Base-by-base conservation (phyloP, 2,888 invertebrate genomes). In the Blastobasis adustella region DNA sequence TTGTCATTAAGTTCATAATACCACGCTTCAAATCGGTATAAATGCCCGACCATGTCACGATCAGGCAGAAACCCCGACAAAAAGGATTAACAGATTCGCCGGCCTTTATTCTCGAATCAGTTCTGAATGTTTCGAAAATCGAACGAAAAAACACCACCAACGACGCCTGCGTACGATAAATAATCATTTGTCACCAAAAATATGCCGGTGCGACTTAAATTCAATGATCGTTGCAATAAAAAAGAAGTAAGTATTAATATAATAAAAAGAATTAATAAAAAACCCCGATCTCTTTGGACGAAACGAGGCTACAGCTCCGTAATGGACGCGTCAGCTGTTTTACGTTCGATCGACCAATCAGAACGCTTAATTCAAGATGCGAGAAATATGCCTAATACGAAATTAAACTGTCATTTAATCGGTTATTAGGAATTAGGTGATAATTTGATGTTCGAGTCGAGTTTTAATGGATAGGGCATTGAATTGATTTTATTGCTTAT, bases 201-300 rank as follows among this genome's bases (percentile, higher is more conserved):
- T 51, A 64, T 64, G 61, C 62, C 62, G 63, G 64, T 59, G 60
- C 60, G 61, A 54, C 49, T 57, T 54, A 57, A 65, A 63, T 64
- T 63, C 60, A 60, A 61, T 62, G 58, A 58, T 61, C 53, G 51
- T 55, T 58, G 58, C 58, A 58, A 63, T 65, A 66, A 67, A 67
- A 62, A 23, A 23, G 23, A 23, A 23, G 23, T 23, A 23, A 3
- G 23, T 23, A 23, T 55, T 55, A 63, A 62, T 52, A 62, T 58
- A 60, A 54, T 53, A 58, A 54, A 23, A 23, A 23, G 23, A 23
- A 23, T 23, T 23, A 23, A 23, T 23, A 23, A 23, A 23, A n/a
- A 23, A 23, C 3, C 23, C 23, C 23, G 23, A 23, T 23, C 23
- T 23, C 23, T 23, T 23, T 23, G 23, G 23, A 23, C 23, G 23